A percentile compares a stretch with the other conserved stretches of the same genome.
phyloP scores from a whole-genome alignment of 2,113 vertebrate species.

The Scolopax mira region DNA sequence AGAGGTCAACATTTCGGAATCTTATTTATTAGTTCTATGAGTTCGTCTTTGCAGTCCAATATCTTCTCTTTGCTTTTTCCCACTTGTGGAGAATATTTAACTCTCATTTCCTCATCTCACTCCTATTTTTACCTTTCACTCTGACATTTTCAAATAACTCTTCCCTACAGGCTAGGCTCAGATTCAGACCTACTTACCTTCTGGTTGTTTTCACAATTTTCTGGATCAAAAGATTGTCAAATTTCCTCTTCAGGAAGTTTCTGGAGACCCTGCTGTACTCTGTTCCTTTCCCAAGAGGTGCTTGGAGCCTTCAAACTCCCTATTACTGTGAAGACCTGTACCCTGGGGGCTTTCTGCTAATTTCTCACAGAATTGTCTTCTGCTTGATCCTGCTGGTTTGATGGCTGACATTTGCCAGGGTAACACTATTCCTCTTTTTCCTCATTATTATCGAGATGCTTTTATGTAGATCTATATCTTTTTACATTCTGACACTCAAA shows the following conservation, averaged over 20 bases:
- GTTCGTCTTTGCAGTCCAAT: not conserved
- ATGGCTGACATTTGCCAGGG: not conserved
- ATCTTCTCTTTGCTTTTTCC: not conserved
- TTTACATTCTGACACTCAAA: not conserved
- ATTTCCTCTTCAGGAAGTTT: not conserved
- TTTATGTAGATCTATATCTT: not conserved
- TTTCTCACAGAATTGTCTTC: not conserved
- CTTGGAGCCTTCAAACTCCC: not conserved
- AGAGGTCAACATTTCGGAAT: not conserved
- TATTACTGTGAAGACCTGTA: not conserved
- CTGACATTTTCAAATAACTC: conserved; percentile 22
- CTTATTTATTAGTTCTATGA: not conserved
- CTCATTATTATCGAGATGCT: not conserved
- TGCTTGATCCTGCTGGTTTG: not conserved
- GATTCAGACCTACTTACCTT: not conserved
- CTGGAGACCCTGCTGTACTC: not conserved
- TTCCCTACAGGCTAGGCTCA: not conserved
- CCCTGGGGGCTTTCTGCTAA: not conserved
- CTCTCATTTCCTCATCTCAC: not conserved
- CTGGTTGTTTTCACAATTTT: conserved; percentile 10
- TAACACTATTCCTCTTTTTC: not conserved
- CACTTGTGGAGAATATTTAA: not conserved
- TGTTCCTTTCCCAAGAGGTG: not conserved
- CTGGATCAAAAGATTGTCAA: not conserved
- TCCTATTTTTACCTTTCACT: conserved; percentile 2